Percentiles rank a stretch among this genome's conserved stretches.
These are phyloP conservation scores for Lithophane semibrunnea DNA, from an alignment of 2,888 invertebrate species.

Conservation along the genomic window DNA sequence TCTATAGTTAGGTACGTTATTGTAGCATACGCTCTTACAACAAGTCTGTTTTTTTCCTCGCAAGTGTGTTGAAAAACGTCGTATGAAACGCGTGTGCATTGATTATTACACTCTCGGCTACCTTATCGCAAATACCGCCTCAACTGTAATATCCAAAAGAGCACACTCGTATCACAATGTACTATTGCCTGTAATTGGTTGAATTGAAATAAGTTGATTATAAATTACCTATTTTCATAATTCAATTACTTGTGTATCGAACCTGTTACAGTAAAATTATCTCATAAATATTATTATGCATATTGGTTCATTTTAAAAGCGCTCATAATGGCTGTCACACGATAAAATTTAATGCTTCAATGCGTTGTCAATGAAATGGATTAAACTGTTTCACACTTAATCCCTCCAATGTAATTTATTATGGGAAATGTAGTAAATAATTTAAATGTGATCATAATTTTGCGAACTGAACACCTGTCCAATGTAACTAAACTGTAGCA, in stretches of 20 bases:
- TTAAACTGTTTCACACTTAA: conserved; percentile 10
- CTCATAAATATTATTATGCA: neutral
- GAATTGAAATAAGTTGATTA: too few relatives aligned
- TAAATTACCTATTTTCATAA: neutral
- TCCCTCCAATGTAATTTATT: conserved; percentile 8
- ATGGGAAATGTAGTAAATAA: conserved; percentile 3
- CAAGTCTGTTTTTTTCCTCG: too few relatives aligned
- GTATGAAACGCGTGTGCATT: too few relatives aligned
- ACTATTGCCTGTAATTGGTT: too few relatives aligned
- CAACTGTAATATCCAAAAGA: too few relatives aligned
- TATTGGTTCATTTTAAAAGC: neutral
- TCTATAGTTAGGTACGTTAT: too few relatives aligned
- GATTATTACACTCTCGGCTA: too few relatives aligned
- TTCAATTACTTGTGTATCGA: neutral
- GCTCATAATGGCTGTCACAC: neutral
- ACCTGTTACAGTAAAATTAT: neutral
- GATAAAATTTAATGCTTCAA: conserved; percentile 21
- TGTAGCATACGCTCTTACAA: too few relatives aligned
- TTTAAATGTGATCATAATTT: conserved; percentile 3
- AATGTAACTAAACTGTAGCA: neutral
- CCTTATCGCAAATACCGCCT: too few relatives aligned
- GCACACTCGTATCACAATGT: too few relatives aligned
- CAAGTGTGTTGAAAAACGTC: too few relatives aligned
- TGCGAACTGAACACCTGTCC: neutral
- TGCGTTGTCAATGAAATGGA: conserved; percentile 25